Conservation (phyloP, 2,113 vertebrate genomes). For the Sturnira hondurensis region DNA sequence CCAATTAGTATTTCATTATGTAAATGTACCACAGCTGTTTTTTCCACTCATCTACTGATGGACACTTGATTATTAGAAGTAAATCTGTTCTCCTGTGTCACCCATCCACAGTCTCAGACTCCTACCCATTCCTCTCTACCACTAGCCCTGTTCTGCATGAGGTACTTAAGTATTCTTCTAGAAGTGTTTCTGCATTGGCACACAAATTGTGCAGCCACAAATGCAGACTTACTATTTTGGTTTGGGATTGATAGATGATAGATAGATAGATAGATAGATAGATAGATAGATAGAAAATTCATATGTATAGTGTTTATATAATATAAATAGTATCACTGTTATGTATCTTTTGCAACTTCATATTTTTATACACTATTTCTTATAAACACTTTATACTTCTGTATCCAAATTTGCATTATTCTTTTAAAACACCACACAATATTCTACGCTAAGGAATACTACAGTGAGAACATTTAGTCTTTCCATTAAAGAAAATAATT, state of each 20-base stretch:
- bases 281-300: neutral
- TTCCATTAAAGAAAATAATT: neutral
- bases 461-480: neutral
- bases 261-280: neutral
- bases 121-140: fast-evolving
- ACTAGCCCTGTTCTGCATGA: neutral
- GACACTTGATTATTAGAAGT: neutral
- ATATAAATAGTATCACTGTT: neutral
- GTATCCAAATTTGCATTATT: neutral
- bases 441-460: neutral
- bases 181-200: neutral
- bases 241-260: neutral
- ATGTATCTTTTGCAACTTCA: neutral
- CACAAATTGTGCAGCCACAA: neutral
- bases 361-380: neutral
- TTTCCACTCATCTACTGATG: neutral
- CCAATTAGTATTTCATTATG: neutral
- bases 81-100: neutral
- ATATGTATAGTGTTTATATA: neutral
- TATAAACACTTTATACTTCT: neutral
- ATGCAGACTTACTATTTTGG: neutral
- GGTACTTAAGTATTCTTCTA: neutral
- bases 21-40: neutral
- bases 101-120: neutral
- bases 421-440: neutral